These are phyloP conservation scores for Andrena bicolor DNA, from an alignment of 2,888 invertebrate genomes.

Conservation along the genomic window DNA sequence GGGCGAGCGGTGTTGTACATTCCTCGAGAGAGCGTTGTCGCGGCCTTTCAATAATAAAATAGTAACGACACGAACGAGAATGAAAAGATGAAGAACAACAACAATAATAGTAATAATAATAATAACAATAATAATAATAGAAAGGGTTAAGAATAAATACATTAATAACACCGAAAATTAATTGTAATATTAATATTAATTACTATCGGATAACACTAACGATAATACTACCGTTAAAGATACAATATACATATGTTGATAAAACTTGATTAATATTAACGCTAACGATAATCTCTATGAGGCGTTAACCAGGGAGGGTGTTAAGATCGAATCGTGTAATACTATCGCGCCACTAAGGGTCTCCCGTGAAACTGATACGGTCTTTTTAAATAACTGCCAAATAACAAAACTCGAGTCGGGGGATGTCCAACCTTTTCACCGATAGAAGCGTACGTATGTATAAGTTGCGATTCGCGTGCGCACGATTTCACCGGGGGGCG, in stretches of 20 bases:
- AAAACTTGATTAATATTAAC: constrained; percentile 37
- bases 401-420: constrained; percentile 67
- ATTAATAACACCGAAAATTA: constrained; percentile 47
- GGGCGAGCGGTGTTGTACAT: constrained; percentile 37
- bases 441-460: constrained; percentile 20
- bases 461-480: constrained; percentile 1
- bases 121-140: constrained; percentile 61
- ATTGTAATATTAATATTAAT: constrained; percentile 51
- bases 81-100: constrained; percentile 48
- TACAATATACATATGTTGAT: constrained; percentile 40
- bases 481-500: background rate
- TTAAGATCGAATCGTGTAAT: constrained; percentile 55
- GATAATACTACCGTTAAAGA: constrained; percentile 44
- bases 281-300: constrained; percentile 59
- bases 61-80: constrained; percentile 55
- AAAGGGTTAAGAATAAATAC: constrained; percentile 50
- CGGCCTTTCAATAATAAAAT: constrained; percentile 71
- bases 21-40: constrained; percentile 68
- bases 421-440: constrained; percentile 67
- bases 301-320: constrained; percentile 25
- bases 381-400: constrained; percentile 80
- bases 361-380: constrained; percentile 70
- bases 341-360: constrained; percentile 51
- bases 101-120: constrained; percentile 60
- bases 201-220: constrained; percentile 17